Base-by-base conservation (phyloP, 2,888 invertebrate species). In the Aproaerema taeniolella region DNA sequence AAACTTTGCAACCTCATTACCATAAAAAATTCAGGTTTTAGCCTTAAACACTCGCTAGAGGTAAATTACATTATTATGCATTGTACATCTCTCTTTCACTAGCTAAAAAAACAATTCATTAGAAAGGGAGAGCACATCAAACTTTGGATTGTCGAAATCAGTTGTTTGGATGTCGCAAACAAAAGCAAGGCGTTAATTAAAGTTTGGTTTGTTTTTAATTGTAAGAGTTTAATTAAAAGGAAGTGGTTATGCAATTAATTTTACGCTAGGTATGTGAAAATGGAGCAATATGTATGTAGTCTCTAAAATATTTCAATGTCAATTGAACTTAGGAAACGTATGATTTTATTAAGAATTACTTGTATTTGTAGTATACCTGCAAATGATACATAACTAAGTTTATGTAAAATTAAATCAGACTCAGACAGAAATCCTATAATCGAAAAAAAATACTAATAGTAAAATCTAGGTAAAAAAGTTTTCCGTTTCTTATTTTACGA, bases 21-120 rank as follows among this genome's bases (percentile, higher is more conserved):
- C 82, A 85, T 85, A 81, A 77, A 67, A 74, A 81, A 80, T 83
- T 83, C 83, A 82, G 82, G 78, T 81, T 75, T 71, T 79, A 76
- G 65, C 79, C 75, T 82, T 71, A 73, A 69, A n/a, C n/a, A n/a
- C n/a, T n/a, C n/a, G n/a, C n/a, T 76, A 67, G 67, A 68, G 55
- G 65, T 59, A 67, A 70, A 74, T 72, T 68, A 68, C 71, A 71
- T 62, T 69, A 70, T 69, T 66, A 52, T 48, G 49, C 44, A 56
- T 38, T 49, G 47, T 53, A 55, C 54, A 59, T 62, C 57, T 66
- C 69, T 77, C 75, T 66, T 67, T 50, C 62, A 75, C 67, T 64
- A 54, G 42, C 73, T 49, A 51, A 50, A 53, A 50, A 52, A 53
- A 53, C 45, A 50, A 50, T 49, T 51, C 55, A 55, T 56, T 53